Percentiles rank a stretch among this genome's conserved stretches.
phyloP scores from a whole-genome alignment of 2,113 vertebrate species.

The Aegithalos caudatus region DNA sequence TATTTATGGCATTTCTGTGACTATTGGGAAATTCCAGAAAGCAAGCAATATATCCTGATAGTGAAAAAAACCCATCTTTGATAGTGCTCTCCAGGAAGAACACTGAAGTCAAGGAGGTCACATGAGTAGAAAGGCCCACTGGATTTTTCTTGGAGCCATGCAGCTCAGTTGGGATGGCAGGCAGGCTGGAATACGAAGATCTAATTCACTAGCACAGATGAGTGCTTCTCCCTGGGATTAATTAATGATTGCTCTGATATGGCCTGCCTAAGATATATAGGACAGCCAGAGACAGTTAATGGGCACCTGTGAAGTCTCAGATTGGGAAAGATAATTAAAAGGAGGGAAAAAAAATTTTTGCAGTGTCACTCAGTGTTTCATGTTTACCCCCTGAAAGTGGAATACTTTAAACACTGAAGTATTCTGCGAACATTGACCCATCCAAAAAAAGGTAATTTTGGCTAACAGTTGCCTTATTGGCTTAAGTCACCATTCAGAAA shows the following conservation, averaged over 20 bases:
- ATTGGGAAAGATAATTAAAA: not conserved
- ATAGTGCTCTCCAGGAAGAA: not conserved
- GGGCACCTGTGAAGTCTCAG: not conserved
- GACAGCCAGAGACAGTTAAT: not conserved
- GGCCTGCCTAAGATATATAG: not conserved
- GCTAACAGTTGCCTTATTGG: not conserved
- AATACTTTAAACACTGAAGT: not conserved
- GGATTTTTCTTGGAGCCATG: not conserved
- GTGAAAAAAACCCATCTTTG: not conserved
- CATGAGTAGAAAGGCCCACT: not conserved
- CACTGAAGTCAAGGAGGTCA: not conserved
- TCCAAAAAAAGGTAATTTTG: not conserved
- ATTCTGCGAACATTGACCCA: not conserved
- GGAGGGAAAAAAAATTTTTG: accelerated
- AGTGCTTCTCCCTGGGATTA: constrained; percentile 38
- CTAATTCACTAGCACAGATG: not conserved
- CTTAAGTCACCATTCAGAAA: not conserved
- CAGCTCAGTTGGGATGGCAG: not conserved
- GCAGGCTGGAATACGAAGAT: not conserved
- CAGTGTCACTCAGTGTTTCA: not conserved
- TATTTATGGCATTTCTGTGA: not conserved
- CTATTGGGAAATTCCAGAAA: not conserved
- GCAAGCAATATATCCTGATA: not conserved
- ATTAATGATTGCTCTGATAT: not conserved
- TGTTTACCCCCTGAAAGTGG: not conserved